Base-by-base conservation (phyloP, 2,888 invertebrate genomes). In the Spatulosminthurus flaviceps region DNA sequence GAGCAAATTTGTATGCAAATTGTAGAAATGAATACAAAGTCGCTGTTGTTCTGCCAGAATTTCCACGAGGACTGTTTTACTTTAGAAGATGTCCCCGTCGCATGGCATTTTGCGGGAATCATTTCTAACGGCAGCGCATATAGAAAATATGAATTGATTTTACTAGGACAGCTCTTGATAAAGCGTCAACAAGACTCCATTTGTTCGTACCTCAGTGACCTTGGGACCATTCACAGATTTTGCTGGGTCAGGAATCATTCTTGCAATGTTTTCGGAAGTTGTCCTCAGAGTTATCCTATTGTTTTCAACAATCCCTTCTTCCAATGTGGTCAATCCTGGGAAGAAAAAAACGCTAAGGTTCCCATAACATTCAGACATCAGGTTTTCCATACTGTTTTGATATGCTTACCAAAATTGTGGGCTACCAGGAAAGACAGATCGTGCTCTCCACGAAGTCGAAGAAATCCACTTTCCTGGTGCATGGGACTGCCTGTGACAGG, bases 401-500 rank as follows among this genome's bases (percentile, higher is more conserved):
- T 41, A 7, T 9, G 41, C 41, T 72, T 79, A 19, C 92, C 92
- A 85, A 91, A 91, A 87, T 91, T 92, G 84, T 92, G 92, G 77
- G 91, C 89, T 4, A 91, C 88, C 5, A 91, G 86, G 19, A 92
- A 89, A 0, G 90, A 88, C 0, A 92, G 85, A 43, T 90, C 86
- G 19, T 89, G 88, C 13, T 89, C 89, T 0, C 91, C 90, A 66
- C 90, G 89, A 69, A 91, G 89, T 73, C 90, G 89, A 7, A 92
- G 86, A 85, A 91, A 92, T 0, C 92, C 92, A 60, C 89, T 87
- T 86, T 92, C 92, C 75, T 90, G 88, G 85, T 92, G 92, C 91
- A 92, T 90, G 0, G 91, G 90, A 1, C 87, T 88, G 34, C 89
- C 88, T 42, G 88, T 90, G 34, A 89, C 88, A 0, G 90, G 89